These are phyloP conservation scores for Argyrosomus japonicus DNA, from an alignment of 2,113 vertebrate genomes.

Conservation along the genomic window DNA sequence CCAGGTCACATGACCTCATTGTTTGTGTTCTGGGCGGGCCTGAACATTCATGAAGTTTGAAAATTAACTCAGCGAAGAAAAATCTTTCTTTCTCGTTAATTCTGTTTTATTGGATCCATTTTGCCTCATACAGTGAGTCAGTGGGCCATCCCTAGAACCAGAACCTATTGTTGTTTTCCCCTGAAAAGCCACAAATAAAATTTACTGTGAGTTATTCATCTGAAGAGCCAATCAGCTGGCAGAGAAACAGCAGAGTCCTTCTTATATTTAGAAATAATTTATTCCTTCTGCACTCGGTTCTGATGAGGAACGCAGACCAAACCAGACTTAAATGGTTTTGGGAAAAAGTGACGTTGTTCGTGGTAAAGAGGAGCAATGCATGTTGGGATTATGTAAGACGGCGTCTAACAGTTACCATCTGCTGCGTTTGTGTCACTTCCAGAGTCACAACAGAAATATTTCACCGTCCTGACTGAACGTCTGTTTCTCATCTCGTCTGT, in stretches of 20 bases:
- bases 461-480: too few species aligned
- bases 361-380: conserved; percentile 3
- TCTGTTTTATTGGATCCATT: background rate
- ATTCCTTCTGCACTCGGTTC: conserved; percentile 27
- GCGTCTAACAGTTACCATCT: conserved; percentile 56
- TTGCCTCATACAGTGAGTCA: background rate
- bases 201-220: too few species aligned
- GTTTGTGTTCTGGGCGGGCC: too few species aligned
- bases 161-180: background rate
- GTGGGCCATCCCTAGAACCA: background rate
- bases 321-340: background rate
- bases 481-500: too few species aligned
- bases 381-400: conserved; percentile 23
- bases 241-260: background rate
- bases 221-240: too few species aligned
- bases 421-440: conserved; percentile 39
- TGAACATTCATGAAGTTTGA: too few species aligned
- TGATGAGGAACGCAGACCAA: conserved; percentile 37
- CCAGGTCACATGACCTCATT: too few species aligned
- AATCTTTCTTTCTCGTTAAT: background rate
- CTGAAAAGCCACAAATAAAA: background rate
- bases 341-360: conserved; percentile 37
- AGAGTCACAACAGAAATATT: conserved; percentile 7
- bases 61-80: background rate
- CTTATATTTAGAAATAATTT: conserved; percentile 10